phyloP scores from a whole-genome alignment of 2,113 vertebrate species.

The Cyanistes caeruleus region DNA sequence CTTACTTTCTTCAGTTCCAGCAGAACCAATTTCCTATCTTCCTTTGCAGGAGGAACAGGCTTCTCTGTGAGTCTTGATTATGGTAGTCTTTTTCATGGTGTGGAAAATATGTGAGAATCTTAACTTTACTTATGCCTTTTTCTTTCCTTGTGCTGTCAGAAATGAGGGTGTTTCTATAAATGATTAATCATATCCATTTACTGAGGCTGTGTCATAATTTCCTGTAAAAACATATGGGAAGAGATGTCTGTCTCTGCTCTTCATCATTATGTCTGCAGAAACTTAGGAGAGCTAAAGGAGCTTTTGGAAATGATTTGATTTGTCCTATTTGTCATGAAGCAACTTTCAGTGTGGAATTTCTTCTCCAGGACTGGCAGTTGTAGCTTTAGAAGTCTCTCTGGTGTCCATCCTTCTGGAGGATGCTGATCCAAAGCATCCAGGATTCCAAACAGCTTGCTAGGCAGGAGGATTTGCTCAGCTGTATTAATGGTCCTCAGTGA shows the following conservation, averaged over 20 bases:
- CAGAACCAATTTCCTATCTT: not conserved
- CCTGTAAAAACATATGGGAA: not conserved
- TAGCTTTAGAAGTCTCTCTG: not conserved
- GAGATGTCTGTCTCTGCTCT: not conserved
- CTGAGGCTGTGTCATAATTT: not conserved
- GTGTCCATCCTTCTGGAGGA: not conserved
- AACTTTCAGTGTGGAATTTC: not conserved
- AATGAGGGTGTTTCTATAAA: not conserved
- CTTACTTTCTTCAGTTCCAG: not conserved
- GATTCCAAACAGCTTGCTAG: not conserved
- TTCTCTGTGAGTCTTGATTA: not conserved
- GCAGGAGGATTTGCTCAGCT: not conserved
- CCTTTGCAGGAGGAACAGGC: not conserved
- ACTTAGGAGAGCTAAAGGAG: not conserved
- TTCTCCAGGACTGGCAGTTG: not conserved
- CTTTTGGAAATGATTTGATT: not conserved
- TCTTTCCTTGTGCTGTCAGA: not conserved
- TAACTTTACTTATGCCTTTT: not conserved
- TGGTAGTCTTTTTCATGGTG: not conserved
- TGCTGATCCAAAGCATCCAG: not conserved
- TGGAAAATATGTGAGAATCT: not conserved
- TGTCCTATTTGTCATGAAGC: not conserved
- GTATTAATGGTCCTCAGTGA: not conserved
- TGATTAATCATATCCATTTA: not conserved
- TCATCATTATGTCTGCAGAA: not conserved